A percentile compares a stretch with the other conserved stretches of the same genome.
Evolutionary conservation across 2,888 invertebrate genomes (phyloP).

Genomic region (Acleris laterana): DNA sequence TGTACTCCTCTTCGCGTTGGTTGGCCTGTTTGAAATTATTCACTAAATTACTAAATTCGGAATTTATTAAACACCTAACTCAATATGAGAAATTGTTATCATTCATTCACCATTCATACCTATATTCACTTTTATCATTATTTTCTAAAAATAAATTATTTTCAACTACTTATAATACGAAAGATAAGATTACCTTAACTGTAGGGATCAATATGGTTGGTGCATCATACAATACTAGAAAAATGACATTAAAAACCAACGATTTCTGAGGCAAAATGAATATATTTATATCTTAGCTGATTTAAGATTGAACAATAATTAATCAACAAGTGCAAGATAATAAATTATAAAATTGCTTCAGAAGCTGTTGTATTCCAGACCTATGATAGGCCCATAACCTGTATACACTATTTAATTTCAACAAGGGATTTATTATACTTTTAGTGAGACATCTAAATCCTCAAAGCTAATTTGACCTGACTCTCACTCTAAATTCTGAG

Average conservation of each 20-base stretch:
- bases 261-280: conserved; percentile 4
- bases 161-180: background rate
- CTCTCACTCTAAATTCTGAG: too few relatives aligned
- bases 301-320: background rate
- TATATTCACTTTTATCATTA: conserved; percentile 35
- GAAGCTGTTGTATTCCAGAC: conserved; percentile 1
- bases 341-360: background rate
- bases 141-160: too few relatives aligned
- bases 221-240: conserved; percentile 63
- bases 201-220: conserved; percentile 60
- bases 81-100: background rate
- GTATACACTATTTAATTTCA: too few relatives aligned
- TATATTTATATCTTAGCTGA: too few relatives aligned
- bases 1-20: conserved; percentile 99
- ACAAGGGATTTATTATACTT: too few relatives aligned
- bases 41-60: conserved; percentile 53
- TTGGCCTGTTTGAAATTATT: conserved; percentile 90
- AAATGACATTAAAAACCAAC: background rate
- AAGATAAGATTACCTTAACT: conserved; percentile 26
- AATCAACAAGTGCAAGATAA: background rate
- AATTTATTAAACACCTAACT: background rate
- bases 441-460: too few relatives aligned
- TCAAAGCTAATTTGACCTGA: too few relatives aligned
- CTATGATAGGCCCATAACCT: background rate
- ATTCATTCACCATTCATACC: conserved; percentile 40